Evolutionary conservation across 2,797 vertebrate genomes (phyloP).

Genomic region (Peromyscus melanophrys): DNA sequence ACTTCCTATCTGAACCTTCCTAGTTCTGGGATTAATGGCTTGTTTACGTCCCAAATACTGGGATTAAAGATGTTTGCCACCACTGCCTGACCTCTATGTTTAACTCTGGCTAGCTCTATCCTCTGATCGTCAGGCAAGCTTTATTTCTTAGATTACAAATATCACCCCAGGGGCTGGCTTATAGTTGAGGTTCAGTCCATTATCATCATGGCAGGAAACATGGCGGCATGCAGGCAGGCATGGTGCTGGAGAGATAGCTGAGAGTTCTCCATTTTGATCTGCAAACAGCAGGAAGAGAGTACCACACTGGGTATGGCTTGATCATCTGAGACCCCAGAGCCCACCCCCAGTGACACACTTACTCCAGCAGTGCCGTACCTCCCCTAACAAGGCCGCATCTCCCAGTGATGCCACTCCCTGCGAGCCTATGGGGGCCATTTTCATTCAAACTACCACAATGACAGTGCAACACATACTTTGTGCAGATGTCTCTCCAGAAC

Average conservation of each 20-base stretch:
- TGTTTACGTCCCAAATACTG: too few species aligned
- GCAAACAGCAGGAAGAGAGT: background rate
- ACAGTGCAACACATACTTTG: background rate
- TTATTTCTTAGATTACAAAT: too few species aligned
- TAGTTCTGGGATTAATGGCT: too few species aligned
- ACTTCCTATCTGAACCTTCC: too few species aligned
- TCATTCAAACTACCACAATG: background rate
- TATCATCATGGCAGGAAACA: background rate
- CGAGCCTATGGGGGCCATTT: background rate
- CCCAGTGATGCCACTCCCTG: background rate
- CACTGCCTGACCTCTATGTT: too few species aligned
- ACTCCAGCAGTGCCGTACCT: background rate
- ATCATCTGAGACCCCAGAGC: background rate
- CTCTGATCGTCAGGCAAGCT: too few species aligned
- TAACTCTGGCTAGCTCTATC: too few species aligned
- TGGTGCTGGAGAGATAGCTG: background rate
- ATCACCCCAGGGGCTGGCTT: background rate
- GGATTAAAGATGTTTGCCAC: too few species aligned
- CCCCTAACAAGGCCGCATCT: background rate
- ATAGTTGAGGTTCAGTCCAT: background rate
- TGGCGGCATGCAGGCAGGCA: background rate
- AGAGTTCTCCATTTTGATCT: background rate
- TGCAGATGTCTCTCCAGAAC: background rate
- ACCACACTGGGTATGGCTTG: background rate
- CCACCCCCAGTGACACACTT: background rate